phyloP scores from a whole-genome alignment of 2,888 invertebrate genomes.

The Meganola albula region DNA sequence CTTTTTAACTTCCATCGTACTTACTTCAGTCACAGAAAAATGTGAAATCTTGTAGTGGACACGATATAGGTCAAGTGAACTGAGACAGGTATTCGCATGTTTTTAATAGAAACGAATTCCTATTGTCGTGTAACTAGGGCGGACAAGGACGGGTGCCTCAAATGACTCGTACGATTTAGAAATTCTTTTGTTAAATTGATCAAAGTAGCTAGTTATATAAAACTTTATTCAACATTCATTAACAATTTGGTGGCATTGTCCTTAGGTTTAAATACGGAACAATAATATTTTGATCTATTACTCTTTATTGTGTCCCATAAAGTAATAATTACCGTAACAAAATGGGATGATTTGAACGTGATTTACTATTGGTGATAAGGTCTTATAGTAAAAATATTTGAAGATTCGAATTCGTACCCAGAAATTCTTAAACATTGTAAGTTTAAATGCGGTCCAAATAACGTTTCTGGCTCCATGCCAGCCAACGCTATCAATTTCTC shows the following conservation, averaged over 20 bases:
- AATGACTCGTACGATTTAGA: constrained; percentile 10
- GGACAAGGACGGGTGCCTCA: constrained; percentile 22
- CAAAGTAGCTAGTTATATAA: too few species aligned
- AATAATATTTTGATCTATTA: too few species aligned
- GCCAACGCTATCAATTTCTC: constrained; percentile 56
- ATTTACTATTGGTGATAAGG: too few species aligned
- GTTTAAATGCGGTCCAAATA: constrained; percentile 63
- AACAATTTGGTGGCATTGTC: too few species aligned
- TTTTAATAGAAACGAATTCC: constrained; percentile 46
- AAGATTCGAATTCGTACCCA: constrained; percentile 27
- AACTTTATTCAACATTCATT: too few species aligned
- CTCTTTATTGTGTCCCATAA: too few species aligned
- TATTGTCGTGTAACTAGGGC: constrained; percentile 34
- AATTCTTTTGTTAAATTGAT: constrained; percentile 20
- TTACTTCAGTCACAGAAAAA: constrained; percentile 22
- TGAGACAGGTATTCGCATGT: constrained; percentile 39
- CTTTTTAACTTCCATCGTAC: too few species aligned
- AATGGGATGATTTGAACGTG: too few species aligned
- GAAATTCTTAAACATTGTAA: constrained; percentile 51
- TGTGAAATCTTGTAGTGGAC: constrained; percentile 20
- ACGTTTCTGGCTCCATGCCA: constrained; percentile 54
- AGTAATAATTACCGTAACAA: too few species aligned
- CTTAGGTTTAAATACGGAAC: too few species aligned
- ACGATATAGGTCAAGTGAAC: constrained; percentile 42
- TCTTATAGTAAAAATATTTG: too few species aligned